phyloP scores from a whole-genome alignment of 2,888 invertebrate genomes.

The Drosophila kokeensis region DNA sequence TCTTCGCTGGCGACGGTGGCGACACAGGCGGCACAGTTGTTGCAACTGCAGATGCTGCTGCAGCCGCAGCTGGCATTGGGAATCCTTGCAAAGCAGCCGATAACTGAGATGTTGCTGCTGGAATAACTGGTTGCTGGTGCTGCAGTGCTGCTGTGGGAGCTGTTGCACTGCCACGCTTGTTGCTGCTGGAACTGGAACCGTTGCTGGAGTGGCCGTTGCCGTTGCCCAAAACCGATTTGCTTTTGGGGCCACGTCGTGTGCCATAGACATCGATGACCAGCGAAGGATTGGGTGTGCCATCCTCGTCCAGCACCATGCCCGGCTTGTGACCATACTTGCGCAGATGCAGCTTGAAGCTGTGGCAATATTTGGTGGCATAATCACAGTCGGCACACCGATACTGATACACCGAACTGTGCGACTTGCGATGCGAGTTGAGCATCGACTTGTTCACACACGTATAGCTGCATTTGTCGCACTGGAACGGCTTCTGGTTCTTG shows the following conservation, averaged over 20 bases:
- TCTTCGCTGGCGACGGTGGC: conserved; percentile 76
- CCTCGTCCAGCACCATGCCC: conserved; percentile 94
- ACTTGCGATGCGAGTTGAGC: conserved; percentile 99
- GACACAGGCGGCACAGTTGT: conserved; percentile 39
- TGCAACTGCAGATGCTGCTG: conserved; percentile 32
- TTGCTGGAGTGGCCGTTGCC: conserved; percentile 31
- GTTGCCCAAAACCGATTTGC: conserved; percentile 81
- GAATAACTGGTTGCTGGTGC: conserved; percentile 29
- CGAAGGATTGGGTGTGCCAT: conserved; percentile 94
- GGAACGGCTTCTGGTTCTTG: conserved; percentile 97
- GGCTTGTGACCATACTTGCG: conserved; percentile 96
- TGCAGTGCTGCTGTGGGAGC: neutral
- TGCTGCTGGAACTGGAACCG: conserved; percentile 44
- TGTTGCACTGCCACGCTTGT: conserved; percentile 31
- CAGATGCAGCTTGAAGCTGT: conserved; percentile 97
- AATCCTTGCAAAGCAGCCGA: conserved; percentile 82
- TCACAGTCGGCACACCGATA: conserved; percentile 97
- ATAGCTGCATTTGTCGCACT: conserved; percentile 95
- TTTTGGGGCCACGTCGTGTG: conserved; percentile 94
- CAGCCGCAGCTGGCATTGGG: conserved; percentile 40
- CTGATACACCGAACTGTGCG: conserved; percentile 96
- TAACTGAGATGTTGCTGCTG: conserved; percentile 70
- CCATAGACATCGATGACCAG: conserved; percentile 96
- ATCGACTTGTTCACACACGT: conserved; percentile 99
- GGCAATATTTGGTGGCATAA: conserved; percentile 99